These are phyloP conservation scores for Bilobella aurantiaca DNA, from an alignment of 1,140 invertebrate genomes.

Conservation along the genomic window DNA sequence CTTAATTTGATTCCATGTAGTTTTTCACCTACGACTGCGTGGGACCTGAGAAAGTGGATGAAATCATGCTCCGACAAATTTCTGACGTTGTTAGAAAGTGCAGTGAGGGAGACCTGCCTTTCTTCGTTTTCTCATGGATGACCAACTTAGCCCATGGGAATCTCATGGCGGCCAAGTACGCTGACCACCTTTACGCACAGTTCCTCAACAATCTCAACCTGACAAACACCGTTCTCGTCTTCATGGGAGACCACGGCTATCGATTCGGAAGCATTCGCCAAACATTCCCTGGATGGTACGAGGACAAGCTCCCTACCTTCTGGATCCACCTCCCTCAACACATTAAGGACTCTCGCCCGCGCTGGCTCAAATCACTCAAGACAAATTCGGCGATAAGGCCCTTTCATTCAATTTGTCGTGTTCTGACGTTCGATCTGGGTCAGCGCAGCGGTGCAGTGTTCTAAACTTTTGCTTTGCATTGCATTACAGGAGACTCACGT, in stretches of 20 bases:
- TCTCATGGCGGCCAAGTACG: slow-evolving; percentile 4
- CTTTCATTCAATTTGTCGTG: too few relatives aligned
- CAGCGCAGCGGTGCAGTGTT: too few relatives aligned
- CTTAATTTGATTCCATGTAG: slow-evolving; percentile 5
- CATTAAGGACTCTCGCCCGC: slow-evolving; percentile 3
- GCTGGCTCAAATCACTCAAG: slow-evolving; percentile 4
- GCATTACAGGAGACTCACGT: slow-evolving; percentile 23
- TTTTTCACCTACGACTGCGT: slow-evolving; percentile 22
- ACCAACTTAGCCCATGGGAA: slow-evolving; percentile 22
- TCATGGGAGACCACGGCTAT: slow-evolving; percentile 34
- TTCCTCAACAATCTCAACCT: slow-evolving; percentile 12
- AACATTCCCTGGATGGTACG: slow-evolving; percentile 32
- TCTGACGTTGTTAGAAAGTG: slow-evolving; percentile 6
- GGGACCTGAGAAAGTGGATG: slow-evolving; percentile 23
- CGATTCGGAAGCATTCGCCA: slow-evolving; percentile 17
- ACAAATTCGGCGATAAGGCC: slow-evolving; percentile 18
- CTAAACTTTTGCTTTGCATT: neutral
- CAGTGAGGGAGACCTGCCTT: neutral
- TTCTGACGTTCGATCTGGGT: neutral
- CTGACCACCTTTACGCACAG: slow-evolving; percentile 10
- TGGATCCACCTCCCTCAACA: slow-evolving; percentile 23
- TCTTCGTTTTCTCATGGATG: slow-evolving; percentile 23
- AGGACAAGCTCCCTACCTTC: slow-evolving; percentile 31
- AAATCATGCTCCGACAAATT: slow-evolving; percentile 20
- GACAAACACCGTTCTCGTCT: slow-evolving; percentile 26